Evolutionary conservation across 2,113 vertebrate species (phyloP).

Genomic region (Alligator sinensis): DNA sequence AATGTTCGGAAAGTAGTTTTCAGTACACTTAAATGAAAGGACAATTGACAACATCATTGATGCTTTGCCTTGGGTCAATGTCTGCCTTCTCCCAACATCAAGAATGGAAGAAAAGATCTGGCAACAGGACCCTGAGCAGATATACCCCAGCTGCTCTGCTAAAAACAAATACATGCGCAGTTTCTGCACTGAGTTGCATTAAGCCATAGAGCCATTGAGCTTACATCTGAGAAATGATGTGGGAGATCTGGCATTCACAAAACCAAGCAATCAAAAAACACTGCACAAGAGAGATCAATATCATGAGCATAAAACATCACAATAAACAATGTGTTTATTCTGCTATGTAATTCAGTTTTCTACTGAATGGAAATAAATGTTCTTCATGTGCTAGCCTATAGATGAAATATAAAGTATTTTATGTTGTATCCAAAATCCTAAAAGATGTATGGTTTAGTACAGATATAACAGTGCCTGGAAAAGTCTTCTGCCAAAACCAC

Average conservation of each 20-base stretch:
- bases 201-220: background rate
- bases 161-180: background rate
- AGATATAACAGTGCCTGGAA: constrained; percentile 25
- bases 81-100: background rate
- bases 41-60: no score
- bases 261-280: background rate
- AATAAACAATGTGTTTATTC: rapidly evolving
- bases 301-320: background rate
- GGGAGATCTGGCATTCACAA: rapidly evolving
- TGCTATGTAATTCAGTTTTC: background rate
- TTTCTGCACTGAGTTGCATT: rapidly evolving
- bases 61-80: background rate
- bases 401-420: background rate
- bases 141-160: background rate
- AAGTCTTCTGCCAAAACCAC: constrained; percentile 37
- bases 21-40: rapidly evolving
- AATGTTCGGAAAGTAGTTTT: rapidly evolving
- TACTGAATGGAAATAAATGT: background rate
- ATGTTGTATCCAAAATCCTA: background rate
- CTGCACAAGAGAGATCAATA: rapidly evolving
- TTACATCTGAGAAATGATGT: rapidly evolving
- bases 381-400: background rate
- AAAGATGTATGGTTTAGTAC: constrained; percentile 4
- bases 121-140: background rate
- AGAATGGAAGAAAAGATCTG: background rate